Evolutionary conservation across 1,140 invertebrate species (phyloP), one percentile per base, ranked within the genome.

Genomic region (Vanessa atalanta): DNA sequence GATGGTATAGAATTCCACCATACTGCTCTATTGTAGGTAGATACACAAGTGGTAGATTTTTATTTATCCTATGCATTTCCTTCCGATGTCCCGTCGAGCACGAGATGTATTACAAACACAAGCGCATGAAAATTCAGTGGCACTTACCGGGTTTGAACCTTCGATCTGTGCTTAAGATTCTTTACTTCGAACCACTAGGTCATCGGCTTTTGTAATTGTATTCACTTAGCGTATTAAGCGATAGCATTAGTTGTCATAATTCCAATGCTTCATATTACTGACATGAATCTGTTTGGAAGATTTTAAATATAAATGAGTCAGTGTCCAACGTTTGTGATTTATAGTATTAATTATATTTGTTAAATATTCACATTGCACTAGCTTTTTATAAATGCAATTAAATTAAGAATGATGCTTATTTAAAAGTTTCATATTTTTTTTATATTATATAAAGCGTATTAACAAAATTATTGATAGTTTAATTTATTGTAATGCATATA

Each of bases 321-420:
- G 26, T 61, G 20, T 12, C 11, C 15, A 55, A 9, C 14, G 57
- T 7, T 61, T 61, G 57, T 61, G 57, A 61, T 61, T 61, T 11
- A 37, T 61, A 61, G 57, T 61, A 61, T 61, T 61, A 61, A 61
- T 61, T 61, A 26, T 61, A 43, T 61, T 61, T 61, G 37, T 61
- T 61, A 2, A 37, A 61, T 37, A 37, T 11, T 12, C 5, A 23
- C 53, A n/a, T 61, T 37, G 26, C 57, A 37, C 57, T 31, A n/a
- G 57, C 13, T 61, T 61, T 37, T 61, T n/a, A 7, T 61, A 31
- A 61, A 26, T 26, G 23, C 57, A 31, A 60, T 60, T 60, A 9
- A 60, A 61, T 15, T 61, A 61, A 61, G 31, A n/a, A 57, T 23
- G 4, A n/a, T 23, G 11, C 11, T 23, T 7, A 16, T 23, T 23